These are phyloP conservation scores for Drosophila neonasuta DNA, from an alignment of 2,888 invertebrate genomes.

Conservation along the genomic window DNA sequence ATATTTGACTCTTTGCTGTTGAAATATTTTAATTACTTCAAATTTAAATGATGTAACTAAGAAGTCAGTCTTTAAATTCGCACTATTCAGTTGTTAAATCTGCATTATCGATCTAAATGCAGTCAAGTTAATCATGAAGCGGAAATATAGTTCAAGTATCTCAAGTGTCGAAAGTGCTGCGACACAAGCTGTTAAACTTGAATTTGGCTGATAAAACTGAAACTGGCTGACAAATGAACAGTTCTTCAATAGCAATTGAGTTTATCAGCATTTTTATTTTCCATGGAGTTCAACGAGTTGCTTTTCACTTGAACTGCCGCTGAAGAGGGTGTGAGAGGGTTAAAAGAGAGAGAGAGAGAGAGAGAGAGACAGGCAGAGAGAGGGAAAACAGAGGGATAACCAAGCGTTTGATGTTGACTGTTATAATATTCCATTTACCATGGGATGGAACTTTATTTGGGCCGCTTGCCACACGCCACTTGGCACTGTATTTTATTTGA, in stretches of 20 bases:
- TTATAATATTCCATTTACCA: slow-evolving; percentile 55
- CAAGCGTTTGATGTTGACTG: slow-evolving; percentile 11
- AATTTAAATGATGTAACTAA: too few species aligned
- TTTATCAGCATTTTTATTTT: slow-evolving; percentile 9
- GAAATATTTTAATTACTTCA: too few species aligned
- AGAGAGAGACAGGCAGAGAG: background rate
- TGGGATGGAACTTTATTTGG: slow-evolving; percentile 31
- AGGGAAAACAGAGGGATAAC: background rate
- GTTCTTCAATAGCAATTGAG: slow-evolving; percentile 13
- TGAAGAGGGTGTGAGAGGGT: background rate
- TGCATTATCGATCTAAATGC: background rate
- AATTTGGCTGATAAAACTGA: slow-evolving; percentile 11
- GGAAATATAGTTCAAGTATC: background rate
- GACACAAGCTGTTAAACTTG: slow-evolving; percentile 1
- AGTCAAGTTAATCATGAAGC: background rate
- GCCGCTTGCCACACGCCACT: slow-evolving; percentile 14
- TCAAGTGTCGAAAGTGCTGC: background rate
- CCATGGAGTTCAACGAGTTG: slow-evolving; percentile 8
- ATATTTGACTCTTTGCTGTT: too few species aligned
- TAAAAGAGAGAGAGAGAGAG: background rate
- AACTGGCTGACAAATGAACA: slow-evolving; percentile 7
- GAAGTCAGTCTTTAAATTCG: too few species aligned
- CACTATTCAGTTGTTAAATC: background rate
- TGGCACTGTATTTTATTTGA: slow-evolving; percentile 33
- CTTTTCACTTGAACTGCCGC: background rate